phyloP scores from a whole-genome alignment of 2,888 invertebrate species.

The Luperina nickerlii region DNA sequence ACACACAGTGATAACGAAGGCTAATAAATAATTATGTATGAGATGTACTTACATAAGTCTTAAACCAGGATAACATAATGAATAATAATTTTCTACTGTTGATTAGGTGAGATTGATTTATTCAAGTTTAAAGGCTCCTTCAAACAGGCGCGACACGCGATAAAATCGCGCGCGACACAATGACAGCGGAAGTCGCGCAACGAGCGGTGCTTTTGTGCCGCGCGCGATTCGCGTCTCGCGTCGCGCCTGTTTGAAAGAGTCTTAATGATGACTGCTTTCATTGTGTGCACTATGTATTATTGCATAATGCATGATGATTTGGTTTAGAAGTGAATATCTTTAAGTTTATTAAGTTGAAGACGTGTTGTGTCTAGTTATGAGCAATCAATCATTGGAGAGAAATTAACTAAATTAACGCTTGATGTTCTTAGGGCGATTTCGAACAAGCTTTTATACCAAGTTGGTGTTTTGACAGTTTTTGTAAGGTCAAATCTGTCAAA shows the following conservation, averaged over 20 bases:
- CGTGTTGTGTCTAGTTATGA: neutral
- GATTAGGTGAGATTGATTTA: constrained; percentile 39
- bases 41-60: neutral
- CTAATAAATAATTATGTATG: neutral
- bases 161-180: no score
- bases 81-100: constrained; percentile 38
- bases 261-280: constrained; percentile 12
- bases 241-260: no score
- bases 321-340: constrained; percentile 1
- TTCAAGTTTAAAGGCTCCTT: neutral
- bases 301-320: constrained; percentile 4
- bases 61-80: constrained; percentile 31
- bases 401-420: neutral
- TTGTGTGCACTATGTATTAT: constrained; percentile 12
- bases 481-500: neutral
- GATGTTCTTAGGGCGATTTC: neutral
- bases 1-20: constrained; percentile 8
- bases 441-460: no score
- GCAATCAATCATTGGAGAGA: neutral
- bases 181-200: no score
- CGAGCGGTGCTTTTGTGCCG: no score
- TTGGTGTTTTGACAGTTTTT: neutral
- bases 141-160: no score
- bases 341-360: neutral
- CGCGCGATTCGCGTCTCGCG: no score